A percentile compares a stretch with the other conserved stretches of the same genome.
Evolutionary conservation across 1,140 invertebrate genomes (phyloP).

Genomic region (Gonioctena quinquepunctata): DNA sequence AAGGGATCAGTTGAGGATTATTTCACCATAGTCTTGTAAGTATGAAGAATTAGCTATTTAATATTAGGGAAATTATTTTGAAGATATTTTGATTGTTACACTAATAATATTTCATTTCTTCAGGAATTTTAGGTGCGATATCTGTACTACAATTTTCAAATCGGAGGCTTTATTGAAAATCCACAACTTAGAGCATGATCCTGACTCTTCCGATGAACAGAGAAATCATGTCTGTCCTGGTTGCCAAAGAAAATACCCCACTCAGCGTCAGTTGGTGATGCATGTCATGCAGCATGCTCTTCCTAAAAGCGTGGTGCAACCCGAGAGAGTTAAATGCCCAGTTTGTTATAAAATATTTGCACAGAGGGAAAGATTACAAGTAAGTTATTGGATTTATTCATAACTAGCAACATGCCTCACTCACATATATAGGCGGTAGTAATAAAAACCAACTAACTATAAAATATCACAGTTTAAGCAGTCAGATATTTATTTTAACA

Average conservation of each 20-base stretch:
- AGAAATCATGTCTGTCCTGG: slow-evolving; percentile 39
- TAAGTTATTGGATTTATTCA: slow-evolving; percentile 24
- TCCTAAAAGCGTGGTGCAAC: slow-evolving; percentile 25
- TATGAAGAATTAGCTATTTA: neutral
- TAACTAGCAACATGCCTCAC: neutral
- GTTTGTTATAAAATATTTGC: slow-evolving; percentile 72
- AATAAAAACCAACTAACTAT: too few species aligned
- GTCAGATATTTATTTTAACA: too few species aligned
- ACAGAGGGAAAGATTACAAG: slow-evolving; percentile 63
- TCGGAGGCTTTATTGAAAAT: slow-evolving; percentile 38
- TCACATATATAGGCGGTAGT: too few species aligned
- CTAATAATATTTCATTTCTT: slow-evolving; percentile 12
- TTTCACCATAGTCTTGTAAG: slow-evolving; percentile 39
- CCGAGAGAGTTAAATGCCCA: slow-evolving; percentile 58
- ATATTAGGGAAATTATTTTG: too few species aligned
- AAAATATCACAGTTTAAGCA: too few species aligned
- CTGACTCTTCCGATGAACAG: slow-evolving; percentile 36
- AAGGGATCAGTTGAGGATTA: slow-evolving; percentile 34
- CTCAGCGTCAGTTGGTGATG: slow-evolving; percentile 37
- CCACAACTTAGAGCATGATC: slow-evolving; percentile 39
- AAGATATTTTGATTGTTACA: too few species aligned
- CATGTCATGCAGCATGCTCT: slow-evolving; percentile 38
- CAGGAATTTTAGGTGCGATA: slow-evolving; percentile 39
- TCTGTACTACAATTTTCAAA: slow-evolving; percentile 35
- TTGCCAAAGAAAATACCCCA: slow-evolving; percentile 43